phyloP scores from a whole-genome alignment of 2,888 invertebrate species.

The Diarsia brunnea region DNA sequence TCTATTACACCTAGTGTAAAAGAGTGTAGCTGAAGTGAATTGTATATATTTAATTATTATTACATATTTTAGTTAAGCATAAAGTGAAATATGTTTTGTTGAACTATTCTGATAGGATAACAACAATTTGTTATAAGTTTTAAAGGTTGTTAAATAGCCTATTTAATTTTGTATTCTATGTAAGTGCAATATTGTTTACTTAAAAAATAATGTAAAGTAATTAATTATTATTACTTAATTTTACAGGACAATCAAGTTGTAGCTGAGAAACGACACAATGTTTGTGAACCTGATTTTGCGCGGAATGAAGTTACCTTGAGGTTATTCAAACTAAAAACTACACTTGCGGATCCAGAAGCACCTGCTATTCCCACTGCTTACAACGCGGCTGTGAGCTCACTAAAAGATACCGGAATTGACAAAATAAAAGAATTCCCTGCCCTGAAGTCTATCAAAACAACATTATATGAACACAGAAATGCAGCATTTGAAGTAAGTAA shows the following conservation, averaged over 20 bases:
- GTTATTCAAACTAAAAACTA: constrained; percentile 39
- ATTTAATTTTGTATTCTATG: constrained; percentile 35
- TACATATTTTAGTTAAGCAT: constrained; percentile 36
- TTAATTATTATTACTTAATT: constrained; percentile 38
- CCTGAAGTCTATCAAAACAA: constrained; percentile 16
- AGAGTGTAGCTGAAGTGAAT: constrained; percentile 37
- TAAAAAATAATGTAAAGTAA: constrained; percentile 37
- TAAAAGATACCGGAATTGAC: constrained; percentile 45
- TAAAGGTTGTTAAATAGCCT: constrained; percentile 35
- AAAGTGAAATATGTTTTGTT: constrained; percentile 37
- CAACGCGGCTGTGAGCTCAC: constrained; percentile 40
- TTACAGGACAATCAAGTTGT: constrained; percentile 37
- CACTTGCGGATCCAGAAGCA: constrained; percentile 46
- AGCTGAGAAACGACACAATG: constrained; percentile 39
- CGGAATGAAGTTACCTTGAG: constrained; percentile 41
- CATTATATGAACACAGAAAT: constrained; percentile 44
- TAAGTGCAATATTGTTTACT: constrained; percentile 36
- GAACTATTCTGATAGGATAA: constrained; percentile 37
- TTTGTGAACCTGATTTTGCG: constrained; percentile 45
- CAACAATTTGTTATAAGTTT: constrained; percentile 35
- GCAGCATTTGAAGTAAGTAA: constrained; percentile 43
- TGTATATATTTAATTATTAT: constrained; percentile 37
- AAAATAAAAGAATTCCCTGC: constrained; percentile 45
- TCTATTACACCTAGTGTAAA: constrained; percentile 35
- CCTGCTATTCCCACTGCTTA: constrained; percentile 48